These are phyloP conservation scores for Oryzias melastigma DNA, from an alignment of 2,113 vertebrate genomes.

Conservation along the genomic window DNA sequence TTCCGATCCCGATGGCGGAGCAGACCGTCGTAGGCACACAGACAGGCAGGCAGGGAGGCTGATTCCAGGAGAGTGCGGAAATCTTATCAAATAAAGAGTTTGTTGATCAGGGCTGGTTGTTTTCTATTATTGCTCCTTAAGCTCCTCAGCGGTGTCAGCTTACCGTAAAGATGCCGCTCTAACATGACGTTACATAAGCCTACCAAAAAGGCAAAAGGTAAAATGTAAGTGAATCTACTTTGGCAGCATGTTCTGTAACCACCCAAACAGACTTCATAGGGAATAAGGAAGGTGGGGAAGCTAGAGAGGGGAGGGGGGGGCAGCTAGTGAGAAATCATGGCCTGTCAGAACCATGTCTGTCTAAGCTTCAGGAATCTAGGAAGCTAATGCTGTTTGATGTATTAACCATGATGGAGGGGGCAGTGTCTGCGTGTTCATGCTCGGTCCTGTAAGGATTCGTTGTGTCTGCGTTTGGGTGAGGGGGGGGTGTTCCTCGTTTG, in stretches of 20 bases:
- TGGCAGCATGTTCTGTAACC: slow-evolving; percentile 71
- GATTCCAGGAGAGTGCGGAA: slow-evolving; percentile 48
- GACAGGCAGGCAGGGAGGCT: slow-evolving; percentile 23
- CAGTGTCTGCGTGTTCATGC: slow-evolving; percentile 50
- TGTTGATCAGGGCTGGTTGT: slow-evolving; percentile 56
- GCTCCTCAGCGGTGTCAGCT: slow-evolving; percentile 63
- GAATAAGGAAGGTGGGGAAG: slow-evolving; percentile 67
- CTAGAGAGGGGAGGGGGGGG: slow-evolving; percentile 58
- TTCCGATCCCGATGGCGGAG: slow-evolving; percentile 7
- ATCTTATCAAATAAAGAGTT: slow-evolving; percentile 35
- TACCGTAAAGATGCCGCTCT: slow-evolving; percentile 60
- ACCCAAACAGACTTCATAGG: slow-evolving; percentile 71
- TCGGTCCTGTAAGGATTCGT: slow-evolving; percentile 60
- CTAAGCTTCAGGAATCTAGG: slow-evolving; percentile 74
- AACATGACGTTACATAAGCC: slow-evolving; percentile 74
- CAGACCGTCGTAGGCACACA: slow-evolving; percentile 2
- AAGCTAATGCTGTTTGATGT: slow-evolving; percentile 81
- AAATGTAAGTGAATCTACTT: slow-evolving; percentile 72
- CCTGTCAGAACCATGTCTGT: slow-evolving; percentile 77
- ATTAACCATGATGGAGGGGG: slow-evolving; percentile 79
- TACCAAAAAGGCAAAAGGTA: slow-evolving; percentile 69
- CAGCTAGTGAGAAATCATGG: slow-evolving; percentile 62
- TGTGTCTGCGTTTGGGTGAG: slow-evolving; percentile 21
- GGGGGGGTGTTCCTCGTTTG: neutral
- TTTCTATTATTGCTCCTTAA: slow-evolving; percentile 44